A percentile compares a stretch with the other conserved stretches of the same genome.
phyloP scores from a whole-genome alignment of 1,140 invertebrate genomes.

The Heliconius nattereri region DNA sequence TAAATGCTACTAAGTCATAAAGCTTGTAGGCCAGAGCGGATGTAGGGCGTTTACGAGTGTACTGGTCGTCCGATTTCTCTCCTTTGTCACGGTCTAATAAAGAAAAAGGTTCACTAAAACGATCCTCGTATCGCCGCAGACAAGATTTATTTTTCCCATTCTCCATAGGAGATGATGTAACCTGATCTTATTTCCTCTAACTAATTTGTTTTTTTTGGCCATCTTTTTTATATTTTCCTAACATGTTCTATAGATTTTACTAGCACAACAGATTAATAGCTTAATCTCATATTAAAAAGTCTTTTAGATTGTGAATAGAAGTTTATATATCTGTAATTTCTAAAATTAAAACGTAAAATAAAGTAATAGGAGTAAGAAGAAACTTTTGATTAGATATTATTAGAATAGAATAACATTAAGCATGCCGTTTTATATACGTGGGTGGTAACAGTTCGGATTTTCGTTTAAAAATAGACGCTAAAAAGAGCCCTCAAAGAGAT shows the following conservation, averaged over 20 bases:
- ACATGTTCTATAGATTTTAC: too few species aligned
- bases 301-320: too few species aligned
- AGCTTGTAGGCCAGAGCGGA: constrained; percentile 40
- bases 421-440: neutral
- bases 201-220: constrained; percentile 38
- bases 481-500: constrained; percentile 42
- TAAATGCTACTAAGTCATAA: constrained; percentile 42
- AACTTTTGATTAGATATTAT: neutral
- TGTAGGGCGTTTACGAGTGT: constrained; percentile 39
- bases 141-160: constrained; percentile 39
- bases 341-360: too few species aligned
- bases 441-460: neutral
- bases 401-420: neutral
- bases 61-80: constrained; percentile 49
- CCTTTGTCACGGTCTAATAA: constrained; percentile 53
- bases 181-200: constrained; percentile 45
- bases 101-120: constrained; percentile 44
- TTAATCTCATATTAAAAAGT: too few species aligned
- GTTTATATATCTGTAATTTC: too few species aligned
- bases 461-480: constrained; percentile 27
- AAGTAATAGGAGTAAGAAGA: neutral
- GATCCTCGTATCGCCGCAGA: constrained; percentile 35
- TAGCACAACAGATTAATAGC: too few species aligned
- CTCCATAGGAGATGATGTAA: constrained; percentile 40
- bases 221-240: constrained; percentile 17